Percentiles rank a stretch among this genome's conserved stretches.
Conservation (phyloP, 1,140 invertebrate species). For the Dryas iulia region DNA sequence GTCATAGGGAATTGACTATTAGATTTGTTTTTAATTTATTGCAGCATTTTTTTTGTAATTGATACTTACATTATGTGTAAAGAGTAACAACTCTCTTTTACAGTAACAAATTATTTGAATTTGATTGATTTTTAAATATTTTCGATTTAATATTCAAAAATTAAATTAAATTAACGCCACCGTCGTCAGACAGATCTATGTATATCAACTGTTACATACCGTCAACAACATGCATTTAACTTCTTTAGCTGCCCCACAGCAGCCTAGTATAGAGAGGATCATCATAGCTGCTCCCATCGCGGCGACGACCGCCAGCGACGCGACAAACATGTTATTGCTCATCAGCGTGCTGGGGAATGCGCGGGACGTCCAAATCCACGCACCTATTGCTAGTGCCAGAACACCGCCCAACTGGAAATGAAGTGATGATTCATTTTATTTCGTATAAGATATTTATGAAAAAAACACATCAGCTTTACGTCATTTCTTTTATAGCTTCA, state of each 20-base stretch:
- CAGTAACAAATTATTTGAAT: too few relatives aligned
- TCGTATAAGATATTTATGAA: neutral
- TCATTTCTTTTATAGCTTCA: too few relatives aligned
- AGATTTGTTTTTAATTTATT: too few relatives aligned
- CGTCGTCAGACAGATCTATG: too few relatives aligned
- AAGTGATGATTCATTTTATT: neutral
- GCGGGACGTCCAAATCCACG: conserved; percentile 91
- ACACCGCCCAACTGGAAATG: conserved; percentile 87
- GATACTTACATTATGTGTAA: too few relatives aligned
- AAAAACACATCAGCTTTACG: too few relatives aligned
- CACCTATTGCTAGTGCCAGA: conserved; percentile 86
- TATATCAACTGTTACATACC: conserved; percentile 83
- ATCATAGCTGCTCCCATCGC: conserved; percentile 88
- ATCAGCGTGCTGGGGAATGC: conserved; percentile 90
- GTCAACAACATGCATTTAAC: conserved; percentile 93
- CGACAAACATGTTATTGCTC: conserved; percentile 90
- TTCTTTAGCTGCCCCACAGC: conserved; percentile 92
- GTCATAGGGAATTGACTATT: too few relatives aligned
- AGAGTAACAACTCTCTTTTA: too few relatives aligned
- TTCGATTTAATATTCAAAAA: too few relatives aligned
- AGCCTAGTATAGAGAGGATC: conserved; percentile 91
- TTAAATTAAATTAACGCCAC: too few relatives aligned
- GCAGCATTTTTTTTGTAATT: too few relatives aligned
- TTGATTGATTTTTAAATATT: neutral
- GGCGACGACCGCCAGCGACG: conserved; percentile 90